These are phyloP conservation scores for Saguinus imperator DNA, from an alignment of 2,113 vertebrate genomes.

Conservation along the genomic window DNA sequence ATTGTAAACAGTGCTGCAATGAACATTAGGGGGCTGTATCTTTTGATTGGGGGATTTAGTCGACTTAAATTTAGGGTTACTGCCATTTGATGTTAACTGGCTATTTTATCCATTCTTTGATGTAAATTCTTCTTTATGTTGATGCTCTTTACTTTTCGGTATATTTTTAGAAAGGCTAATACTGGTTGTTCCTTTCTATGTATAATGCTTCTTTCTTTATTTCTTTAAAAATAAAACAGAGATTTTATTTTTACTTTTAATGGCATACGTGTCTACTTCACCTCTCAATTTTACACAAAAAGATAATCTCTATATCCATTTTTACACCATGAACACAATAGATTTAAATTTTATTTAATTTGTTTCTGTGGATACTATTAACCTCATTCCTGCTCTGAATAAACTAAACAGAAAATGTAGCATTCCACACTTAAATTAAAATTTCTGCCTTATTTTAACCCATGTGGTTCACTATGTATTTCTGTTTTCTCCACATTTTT, in stretches of 20 bases:
- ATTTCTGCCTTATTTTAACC: background rate
- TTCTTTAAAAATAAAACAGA: background rate
- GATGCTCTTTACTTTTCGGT: no score
- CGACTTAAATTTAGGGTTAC: no score
- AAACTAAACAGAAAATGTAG: background rate
- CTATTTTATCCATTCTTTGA: no score
- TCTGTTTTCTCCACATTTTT: background rate
- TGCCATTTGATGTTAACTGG: no score
- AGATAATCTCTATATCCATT: background rate
- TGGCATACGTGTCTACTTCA: rapidly evolving
- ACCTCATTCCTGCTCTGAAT: background rate
- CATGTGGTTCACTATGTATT: background rate
- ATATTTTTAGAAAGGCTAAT: no score
- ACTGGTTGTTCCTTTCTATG: no score
- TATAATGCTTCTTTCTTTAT: no score
- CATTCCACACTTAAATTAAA: background rate
- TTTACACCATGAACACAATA: background rate
- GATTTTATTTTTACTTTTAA: background rate
- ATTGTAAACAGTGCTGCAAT: no score
- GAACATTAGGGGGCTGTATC: no score
- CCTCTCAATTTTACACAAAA: no score
- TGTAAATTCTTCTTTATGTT: no score
- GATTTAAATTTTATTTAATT: background rate
- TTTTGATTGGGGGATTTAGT: no score
- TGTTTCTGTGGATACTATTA: background rate